These are phyloP conservation scores for Corythornis vintsioides DNA, from an alignment of 2,113 vertebrate genomes.

Conservation along the genomic window DNA sequence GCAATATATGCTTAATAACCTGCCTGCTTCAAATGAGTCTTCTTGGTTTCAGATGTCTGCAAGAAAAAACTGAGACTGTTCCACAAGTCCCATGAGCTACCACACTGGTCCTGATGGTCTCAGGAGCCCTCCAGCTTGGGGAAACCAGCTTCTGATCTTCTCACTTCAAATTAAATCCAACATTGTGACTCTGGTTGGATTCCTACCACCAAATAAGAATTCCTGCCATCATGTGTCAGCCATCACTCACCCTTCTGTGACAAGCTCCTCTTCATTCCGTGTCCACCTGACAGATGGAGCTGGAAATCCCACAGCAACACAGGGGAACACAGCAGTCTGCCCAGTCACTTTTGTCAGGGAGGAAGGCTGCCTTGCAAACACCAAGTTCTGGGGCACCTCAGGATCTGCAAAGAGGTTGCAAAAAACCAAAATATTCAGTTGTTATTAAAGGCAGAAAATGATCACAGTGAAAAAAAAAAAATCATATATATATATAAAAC, in stretches of 20 bases:
- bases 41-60: not conserved
- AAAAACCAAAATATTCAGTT: not conserved
- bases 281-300: slow-evolving; percentile 81
- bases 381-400: slow-evolving; percentile 70
- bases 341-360: slow-evolving; percentile 77
- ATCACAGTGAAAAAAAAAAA: accelerated
- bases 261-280: slow-evolving; percentile 76
- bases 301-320: slow-evolving; percentile 81
- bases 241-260: slow-evolving; percentile 81
- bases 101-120: not conserved
- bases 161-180: not conserved
- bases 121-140: not conserved
- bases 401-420: slow-evolving; percentile 74
- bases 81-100: not conserved
- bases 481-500: no score
- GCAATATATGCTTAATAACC: not conserved
- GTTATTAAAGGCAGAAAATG: not conserved
- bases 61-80: not conserved
- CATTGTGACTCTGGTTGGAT: accelerated
- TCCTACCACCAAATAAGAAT: accelerated
- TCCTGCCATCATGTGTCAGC: not conserved
- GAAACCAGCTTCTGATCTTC: not conserved
- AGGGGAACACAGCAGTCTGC: slow-evolving; percentile 82
- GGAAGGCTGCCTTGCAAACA: slow-evolving; percentile 81
- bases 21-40: not conserved